Base-by-base conservation (phyloP, 92 coral and sea anemone genomes). In the Epizoanthus ramosus region DNA sequence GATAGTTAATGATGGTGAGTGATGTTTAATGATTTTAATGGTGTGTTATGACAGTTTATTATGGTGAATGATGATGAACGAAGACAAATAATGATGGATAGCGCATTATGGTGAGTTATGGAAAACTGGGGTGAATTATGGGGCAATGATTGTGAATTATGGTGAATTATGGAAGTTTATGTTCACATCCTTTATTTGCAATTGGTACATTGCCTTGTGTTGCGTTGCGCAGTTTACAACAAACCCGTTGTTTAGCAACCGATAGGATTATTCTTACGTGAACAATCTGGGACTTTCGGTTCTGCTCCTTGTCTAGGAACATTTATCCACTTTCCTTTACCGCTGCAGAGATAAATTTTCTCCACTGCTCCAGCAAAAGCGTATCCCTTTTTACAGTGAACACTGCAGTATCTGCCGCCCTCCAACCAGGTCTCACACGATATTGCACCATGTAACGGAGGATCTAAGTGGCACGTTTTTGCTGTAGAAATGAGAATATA, bases 351-450 rank as follows among this genome's bases (percentile, higher is more conserved):
- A 21, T 76, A 76, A 3, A 76, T 76, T 8, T 58, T 22, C 45
- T 76, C 56, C 50, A 59, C 69, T n/a, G 60, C 22, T 59, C 35
- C 64, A 21, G 81, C 69, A 39, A 76, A 76, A 10, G 21, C 69
- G 18, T 33, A 59, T n/a, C 68, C 81, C n/a, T 35, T 76, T 68
- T 59, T 59, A 39, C 81, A 76, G 54, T 37, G 69, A 10, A 76
- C 10, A 35, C 81, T 76, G 57, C 81, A 76, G 43, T 76, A 76
- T 56, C 56, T 76, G 9, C 81, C 81, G 15, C 81, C 81, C 33
- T 33, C 81, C 24, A 76, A 35, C 81, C 81, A 76, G 54, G 81
- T 76, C 23, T 76, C 81, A 58, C 81, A 76, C 4, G 81, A 60
- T 14, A 76, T 59, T 14, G 81, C 68, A 14, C 81, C 81, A 5